Conservation (phyloP, 1,140 invertebrate species). For the Theocolax elegans region DNA sequence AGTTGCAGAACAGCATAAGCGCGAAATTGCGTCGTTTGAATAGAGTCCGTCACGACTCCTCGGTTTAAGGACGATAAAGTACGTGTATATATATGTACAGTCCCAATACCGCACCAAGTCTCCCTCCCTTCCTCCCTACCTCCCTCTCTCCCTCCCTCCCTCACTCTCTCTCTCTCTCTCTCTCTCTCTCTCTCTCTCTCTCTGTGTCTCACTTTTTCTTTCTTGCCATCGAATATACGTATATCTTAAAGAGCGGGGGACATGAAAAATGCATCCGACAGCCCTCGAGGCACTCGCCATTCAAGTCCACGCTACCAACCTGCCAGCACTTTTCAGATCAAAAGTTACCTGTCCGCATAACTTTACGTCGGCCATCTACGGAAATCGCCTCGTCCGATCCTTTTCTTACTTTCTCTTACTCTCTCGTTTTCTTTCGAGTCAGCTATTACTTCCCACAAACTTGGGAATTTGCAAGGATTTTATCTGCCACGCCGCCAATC, state of each 20-base stretch:
- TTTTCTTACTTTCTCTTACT: not conserved
- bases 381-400: not conserved
- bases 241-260: slow-evolving; percentile 38
- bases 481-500: not conserved
- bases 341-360: slow-evolving; percentile 61
- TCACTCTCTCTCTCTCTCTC: too few species aligned
- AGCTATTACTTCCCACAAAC: not conserved
- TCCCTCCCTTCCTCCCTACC: too few species aligned
- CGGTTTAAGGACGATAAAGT: not conserved
- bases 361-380: slow-evolving; percentile 42
- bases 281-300: slow-evolving; percentile 58
- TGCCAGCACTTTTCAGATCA: slow-evolving; percentile 63
- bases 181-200: too few species aligned
- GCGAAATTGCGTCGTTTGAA: slow-evolving; percentile 58
- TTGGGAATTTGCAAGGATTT: not conserved
- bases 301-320: slow-evolving; percentile 57
- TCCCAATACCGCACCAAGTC: slow-evolving; percentile 13
- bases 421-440: not conserved
- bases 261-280: slow-evolving; percentile 66
- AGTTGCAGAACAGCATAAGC: slow-evolving; percentile 44
- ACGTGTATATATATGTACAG: not conserved
- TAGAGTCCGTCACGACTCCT: slow-evolving; percentile 41
- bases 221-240: not conserved
- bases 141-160: slow-evolving; percentile 18
- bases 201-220: not conserved